phyloP scores from a whole-genome alignment of 2,888 invertebrate genomes.

The Campoletis raptor region DNA sequence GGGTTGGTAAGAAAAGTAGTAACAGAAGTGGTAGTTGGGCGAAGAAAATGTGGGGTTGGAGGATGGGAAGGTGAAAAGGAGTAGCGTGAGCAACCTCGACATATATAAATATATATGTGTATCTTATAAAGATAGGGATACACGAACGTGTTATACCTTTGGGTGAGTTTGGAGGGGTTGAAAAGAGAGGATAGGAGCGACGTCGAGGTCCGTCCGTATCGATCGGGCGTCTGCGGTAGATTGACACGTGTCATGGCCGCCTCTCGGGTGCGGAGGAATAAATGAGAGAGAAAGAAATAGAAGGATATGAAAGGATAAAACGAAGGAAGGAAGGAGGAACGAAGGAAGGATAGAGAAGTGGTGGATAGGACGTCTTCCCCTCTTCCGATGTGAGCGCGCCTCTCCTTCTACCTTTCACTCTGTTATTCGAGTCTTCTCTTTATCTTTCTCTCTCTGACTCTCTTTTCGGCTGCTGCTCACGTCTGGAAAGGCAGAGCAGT shows the following conservation, averaged over 20 bases:
- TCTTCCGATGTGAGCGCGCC: slow-evolving; percentile 30
- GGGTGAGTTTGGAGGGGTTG: slow-evolving; percentile 9
- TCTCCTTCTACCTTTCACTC: slow-evolving; percentile 42
- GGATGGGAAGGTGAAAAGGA: slow-evolving; percentile 62
- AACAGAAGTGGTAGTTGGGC: slow-evolving; percentile 23
- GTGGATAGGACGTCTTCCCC: slow-evolving; percentile 51
- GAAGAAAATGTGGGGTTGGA: slow-evolving; percentile 39
- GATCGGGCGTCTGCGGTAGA: slow-evolving; percentile 85
- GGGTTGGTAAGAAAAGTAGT: slow-evolving; percentile 25
- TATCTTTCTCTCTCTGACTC: slow-evolving; percentile 25
- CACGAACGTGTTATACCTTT: slow-evolving; percentile 8
- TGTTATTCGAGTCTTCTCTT: slow-evolving; percentile 12
- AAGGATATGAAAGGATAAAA: slow-evolving; percentile 65
- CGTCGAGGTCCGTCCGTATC: slow-evolving; percentile 83
- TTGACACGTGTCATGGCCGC: slow-evolving; percentile 85
- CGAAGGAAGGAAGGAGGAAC: slow-evolving; percentile 66
- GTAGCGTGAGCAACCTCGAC: slow-evolving; percentile 50
- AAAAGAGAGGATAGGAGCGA: slow-evolving; percentile 66
- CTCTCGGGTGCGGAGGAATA: slow-evolving; percentile 73
- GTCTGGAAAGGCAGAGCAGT: slow-evolving; percentile 62
- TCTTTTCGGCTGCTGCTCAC: slow-evolving; percentile 54
- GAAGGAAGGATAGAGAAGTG: slow-evolving; percentile 61
- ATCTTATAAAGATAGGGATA: slow-evolving; percentile 17
- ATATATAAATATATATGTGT: slow-evolving; percentile 27
- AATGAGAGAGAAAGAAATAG: slow-evolving; percentile 59